phyloP scores from a whole-genome alignment of 2,113 vertebrate species.

The Psophia crepitans region DNA sequence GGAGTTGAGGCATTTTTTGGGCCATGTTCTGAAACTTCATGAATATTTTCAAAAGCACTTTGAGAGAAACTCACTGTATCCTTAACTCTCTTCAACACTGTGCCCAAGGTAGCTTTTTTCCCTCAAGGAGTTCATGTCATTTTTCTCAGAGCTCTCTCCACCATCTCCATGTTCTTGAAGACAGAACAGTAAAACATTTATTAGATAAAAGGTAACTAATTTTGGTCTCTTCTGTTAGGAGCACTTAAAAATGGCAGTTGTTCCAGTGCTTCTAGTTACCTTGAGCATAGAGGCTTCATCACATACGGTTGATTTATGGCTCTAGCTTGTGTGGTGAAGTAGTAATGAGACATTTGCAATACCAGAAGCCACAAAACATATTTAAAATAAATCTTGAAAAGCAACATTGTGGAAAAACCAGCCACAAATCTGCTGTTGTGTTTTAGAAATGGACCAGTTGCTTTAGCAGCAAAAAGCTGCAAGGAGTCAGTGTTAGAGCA shows the following conservation, averaged over 20 bases:
- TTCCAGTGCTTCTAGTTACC: not conserved
- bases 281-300: not conserved
- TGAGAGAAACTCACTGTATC: not conserved
- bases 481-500: not conserved
- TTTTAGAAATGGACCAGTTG: not conserved
- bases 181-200: not conserved
- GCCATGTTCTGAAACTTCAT: not conserved
- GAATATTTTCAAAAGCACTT: not conserved
- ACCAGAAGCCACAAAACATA: not conserved
- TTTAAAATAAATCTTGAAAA: not conserved
- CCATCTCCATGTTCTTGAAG: slow-evolving; percentile 1
- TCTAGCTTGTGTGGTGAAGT: not conserved
- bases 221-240: not conserved
- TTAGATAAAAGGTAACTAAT: not conserved
- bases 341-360: not conserved
- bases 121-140: not conserved
- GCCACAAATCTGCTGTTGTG: not conserved
- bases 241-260: not conserved
- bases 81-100: slow-evolving; percentile 27
- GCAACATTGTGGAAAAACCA: not conserved
- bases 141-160: not conserved
- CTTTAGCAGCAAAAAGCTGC: not conserved
- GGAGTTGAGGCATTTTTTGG: not conserved
- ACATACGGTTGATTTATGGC: not conserved
- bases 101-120: slow-evolving; percentile 41